phyloP scores from a whole-genome alignment of 2,797 vertebrate genomes.

The Takifugu rubripes region DNA sequence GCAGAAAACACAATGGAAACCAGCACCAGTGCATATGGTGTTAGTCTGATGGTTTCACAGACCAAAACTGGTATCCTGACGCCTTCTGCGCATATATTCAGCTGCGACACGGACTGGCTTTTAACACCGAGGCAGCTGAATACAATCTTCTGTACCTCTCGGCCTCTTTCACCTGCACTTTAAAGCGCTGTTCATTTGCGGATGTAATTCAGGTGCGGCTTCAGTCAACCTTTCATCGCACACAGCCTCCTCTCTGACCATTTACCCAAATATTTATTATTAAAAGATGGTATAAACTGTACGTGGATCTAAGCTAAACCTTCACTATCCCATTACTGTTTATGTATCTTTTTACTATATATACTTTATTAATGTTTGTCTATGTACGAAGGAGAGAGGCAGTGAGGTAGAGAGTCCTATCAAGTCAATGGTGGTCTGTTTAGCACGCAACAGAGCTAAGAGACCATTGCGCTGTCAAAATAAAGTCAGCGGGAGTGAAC shows the following conservation, averaged over 20 bases:
- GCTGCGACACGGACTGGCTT: no score
- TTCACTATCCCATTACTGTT: slow-evolving; percentile 50
- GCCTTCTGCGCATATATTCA: no score
- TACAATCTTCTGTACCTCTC: no score
- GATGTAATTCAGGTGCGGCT: slow-evolving; percentile 38
- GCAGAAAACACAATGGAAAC: no score
- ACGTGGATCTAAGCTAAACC: slow-evolving; percentile 47
- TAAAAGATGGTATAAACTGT: slow-evolving; percentile 54
- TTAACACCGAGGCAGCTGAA: no score
- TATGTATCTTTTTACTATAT: slow-evolving; percentile 44
- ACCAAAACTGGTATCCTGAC: no score
- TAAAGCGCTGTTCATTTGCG: slow-evolving; percentile 34
- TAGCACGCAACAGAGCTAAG: slow-evolving; percentile 48
- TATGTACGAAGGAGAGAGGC: slow-evolving; percentile 30
- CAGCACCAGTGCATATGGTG: no score
- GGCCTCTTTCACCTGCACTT: no score
- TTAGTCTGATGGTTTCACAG: no score
- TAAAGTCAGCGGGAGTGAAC: slow-evolving; percentile 56
- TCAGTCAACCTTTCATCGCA: slow-evolving; percentile 60
- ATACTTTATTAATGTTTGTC: slow-evolving; percentile 50
- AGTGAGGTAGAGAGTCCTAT: slow-evolving; percentile 42
- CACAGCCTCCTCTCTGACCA: slow-evolving; percentile 50
- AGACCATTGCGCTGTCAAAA: slow-evolving; percentile 70
- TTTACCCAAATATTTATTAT: slow-evolving; percentile 73
- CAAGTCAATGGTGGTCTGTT: slow-evolving; percentile 74